Evolutionary conservation across 2,113 vertebrate genomes (phyloP).

Genomic region (Heterocephalus glaber): DNA sequence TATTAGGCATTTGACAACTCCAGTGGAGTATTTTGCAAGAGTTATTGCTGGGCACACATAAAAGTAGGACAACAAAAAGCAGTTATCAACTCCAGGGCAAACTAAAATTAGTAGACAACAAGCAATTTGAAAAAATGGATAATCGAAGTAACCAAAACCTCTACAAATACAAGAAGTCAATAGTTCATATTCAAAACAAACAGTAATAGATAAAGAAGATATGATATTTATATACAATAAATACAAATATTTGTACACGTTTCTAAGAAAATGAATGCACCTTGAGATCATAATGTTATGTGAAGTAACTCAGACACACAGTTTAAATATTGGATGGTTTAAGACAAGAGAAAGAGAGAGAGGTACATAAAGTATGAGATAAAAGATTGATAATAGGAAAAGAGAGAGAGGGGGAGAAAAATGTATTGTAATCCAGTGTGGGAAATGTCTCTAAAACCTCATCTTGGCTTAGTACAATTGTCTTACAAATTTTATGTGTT

Average conservation of each 20-base stretch:
- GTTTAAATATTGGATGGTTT: not conserved
- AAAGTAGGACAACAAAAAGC: slow-evolving; percentile 13
- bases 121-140: not conserved
- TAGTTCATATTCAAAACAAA: not conserved
- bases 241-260: not conserved
- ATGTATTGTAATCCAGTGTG: not conserved
- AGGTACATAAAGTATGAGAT: not conserved
- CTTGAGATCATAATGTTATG: not conserved
- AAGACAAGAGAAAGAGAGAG: no score
- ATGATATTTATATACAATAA: not conserved
- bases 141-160: not conserved
- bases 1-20: not conserved
- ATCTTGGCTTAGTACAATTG: not conserved
- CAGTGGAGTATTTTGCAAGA: not conserved
- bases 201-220: not conserved
- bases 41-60: not conserved
- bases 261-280: not conserved
- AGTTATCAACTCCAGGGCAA: not conserved
- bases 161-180: not conserved
- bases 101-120: not conserved
- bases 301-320: not conserved
- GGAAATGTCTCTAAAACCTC: not conserved
- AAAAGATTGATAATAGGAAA: not conserved
- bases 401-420: not conserved
- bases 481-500: not conserved